phyloP scores from a whole-genome alignment of 2,113 vertebrate species.

The Scytalopus superciliaris region DNA sequence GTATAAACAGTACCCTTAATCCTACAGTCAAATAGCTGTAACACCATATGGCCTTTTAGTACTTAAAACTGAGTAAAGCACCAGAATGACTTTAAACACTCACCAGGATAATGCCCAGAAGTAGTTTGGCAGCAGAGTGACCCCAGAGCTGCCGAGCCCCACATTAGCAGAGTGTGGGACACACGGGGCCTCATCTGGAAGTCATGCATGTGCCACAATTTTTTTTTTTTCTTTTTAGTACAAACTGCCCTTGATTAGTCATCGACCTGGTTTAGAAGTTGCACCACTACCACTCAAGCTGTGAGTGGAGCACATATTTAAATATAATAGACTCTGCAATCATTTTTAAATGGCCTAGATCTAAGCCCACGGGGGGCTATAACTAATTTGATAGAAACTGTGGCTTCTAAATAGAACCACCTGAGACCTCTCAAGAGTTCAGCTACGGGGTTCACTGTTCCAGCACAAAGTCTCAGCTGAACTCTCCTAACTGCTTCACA shows the following conservation, averaged over 20 bases:
- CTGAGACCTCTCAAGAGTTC: neutral
- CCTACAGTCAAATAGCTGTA: neutral
- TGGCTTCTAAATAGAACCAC: constrained; percentile 37
- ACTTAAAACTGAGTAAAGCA: neutral
- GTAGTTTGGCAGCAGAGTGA: neutral
- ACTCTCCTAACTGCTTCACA: neutral
- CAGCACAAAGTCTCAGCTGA: neutral
- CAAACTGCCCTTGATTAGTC: constrained; percentile 56
- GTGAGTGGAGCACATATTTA: neutral
- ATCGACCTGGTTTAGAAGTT: constrained; percentile 49
- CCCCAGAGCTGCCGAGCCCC: neutral
- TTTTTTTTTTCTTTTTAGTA: neutral
- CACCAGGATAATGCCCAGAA: neutral
- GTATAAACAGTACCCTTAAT: neutral
- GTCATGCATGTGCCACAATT: neutral
- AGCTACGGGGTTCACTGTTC: neutral
- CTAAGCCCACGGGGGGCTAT: neutral
- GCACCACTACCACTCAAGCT: neutral
- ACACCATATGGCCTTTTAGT: neutral
- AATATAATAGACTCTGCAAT: neutral
- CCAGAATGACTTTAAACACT: neutral
- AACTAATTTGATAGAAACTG: constrained; percentile 56
- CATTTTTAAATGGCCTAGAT: constrained; percentile 58
- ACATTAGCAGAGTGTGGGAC: neutral
- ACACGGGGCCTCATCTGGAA: neutral